Evolutionary conservation across 2,113 vertebrate species (phyloP).

Genomic region (Chionis minor): DNA sequence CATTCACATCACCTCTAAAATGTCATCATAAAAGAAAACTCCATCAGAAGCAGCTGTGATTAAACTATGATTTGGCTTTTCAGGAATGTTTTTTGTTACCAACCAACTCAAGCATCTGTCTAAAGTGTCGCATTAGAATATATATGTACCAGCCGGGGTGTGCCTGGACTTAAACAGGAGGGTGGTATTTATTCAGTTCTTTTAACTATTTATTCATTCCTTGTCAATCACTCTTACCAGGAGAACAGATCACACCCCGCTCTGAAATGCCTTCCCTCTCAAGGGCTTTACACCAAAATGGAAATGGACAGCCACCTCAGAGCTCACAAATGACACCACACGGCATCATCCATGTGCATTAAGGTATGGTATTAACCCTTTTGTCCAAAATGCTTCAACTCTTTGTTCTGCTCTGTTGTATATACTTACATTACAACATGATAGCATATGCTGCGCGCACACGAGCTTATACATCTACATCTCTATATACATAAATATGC

Average conservation of each 20-base stretch:
- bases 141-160: background rate
- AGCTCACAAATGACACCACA: slow-evolving; percentile 9
- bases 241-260: slow-evolving; percentile 9
- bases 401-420: background rate
- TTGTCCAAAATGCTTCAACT: background rate
- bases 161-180: slow-evolving; percentile 32
- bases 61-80: background rate
- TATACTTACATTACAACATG: background rate
- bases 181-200: slow-evolving; percentile 55
- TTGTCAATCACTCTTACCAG: slow-evolving; percentile 46
- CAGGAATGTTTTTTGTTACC: background rate
- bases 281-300: slow-evolving; percentile 58
- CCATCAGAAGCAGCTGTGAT: background rate
- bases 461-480: background rate
- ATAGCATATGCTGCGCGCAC: accelerated
- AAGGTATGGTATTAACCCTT: background rate
- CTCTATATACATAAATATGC: accelerated
- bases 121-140: slow-evolving; percentile 34
- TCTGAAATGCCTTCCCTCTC: slow-evolving; percentile 55
- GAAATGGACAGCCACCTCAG: slow-evolving; percentile 28
- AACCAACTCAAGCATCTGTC: background rate
- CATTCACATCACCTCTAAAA: background rate
- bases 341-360: background rate
- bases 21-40: background rate
- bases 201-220: slow-evolving; percentile 61